These are phyloP conservation scores for Candoia aspera DNA, from an alignment of 2,113 vertebrate species.

Conservation along the genomic window DNA sequence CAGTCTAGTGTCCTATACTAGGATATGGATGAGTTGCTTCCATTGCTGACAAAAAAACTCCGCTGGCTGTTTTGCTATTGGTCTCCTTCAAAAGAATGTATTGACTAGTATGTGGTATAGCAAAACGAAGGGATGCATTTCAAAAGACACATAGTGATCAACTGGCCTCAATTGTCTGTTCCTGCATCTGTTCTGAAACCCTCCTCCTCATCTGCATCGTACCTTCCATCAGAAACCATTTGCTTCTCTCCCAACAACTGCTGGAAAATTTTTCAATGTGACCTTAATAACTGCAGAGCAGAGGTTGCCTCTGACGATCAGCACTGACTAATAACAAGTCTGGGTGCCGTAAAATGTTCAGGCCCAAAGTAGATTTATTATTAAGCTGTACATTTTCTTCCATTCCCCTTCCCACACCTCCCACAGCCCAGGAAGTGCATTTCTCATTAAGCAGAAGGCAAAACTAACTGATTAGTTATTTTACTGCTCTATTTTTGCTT, in stretches of 20 bases:
- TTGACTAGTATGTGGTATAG: background rate
- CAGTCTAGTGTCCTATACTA: background rate
- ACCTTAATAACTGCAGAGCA: constrained; percentile 40
- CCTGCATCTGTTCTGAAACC: background rate
- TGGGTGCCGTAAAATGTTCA: constrained; percentile 35
- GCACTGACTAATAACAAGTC: constrained; percentile 41
- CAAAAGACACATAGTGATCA: background rate
- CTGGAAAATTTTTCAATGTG: background rate
- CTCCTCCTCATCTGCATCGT: background rate
- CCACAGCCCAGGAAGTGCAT: constrained; percentile 17
- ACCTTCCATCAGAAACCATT: background rate
- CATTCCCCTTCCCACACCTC: background rate
- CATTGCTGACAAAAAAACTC: background rate
- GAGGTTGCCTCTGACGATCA: constrained; percentile 47
- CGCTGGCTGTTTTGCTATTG: background rate
- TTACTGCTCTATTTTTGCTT: constrained; percentile 5
- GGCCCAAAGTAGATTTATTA: constrained; percentile 33
- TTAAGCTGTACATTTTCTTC: constrained; percentile 11
- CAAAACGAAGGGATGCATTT: background rate
- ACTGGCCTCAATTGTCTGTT: background rate
- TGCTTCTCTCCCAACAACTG: background rate
- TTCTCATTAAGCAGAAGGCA: constrained; percentile 11
- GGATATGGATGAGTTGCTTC: background rate
- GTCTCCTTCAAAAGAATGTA: background rate
- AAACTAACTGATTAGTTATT: constrained; percentile 23